phyloP scores from a whole-genome alignment of 2,888 invertebrate genomes.

The Sylvicola fuscatus region DNA sequence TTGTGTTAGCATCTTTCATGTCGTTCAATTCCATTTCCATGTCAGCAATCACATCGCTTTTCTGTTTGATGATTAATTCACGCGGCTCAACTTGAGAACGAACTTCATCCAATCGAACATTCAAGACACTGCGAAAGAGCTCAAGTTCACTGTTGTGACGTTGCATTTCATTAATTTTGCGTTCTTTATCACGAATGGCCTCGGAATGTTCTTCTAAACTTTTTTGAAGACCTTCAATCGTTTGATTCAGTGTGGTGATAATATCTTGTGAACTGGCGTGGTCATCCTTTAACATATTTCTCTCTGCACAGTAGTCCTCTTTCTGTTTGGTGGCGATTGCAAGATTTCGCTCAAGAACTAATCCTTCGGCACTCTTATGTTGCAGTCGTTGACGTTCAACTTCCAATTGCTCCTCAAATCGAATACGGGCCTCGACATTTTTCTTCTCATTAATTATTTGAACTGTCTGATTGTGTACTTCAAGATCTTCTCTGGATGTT shows the following conservation, averaged over 20 bases:
- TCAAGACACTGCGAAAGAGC: slow-evolving; percentile 77
- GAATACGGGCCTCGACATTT: slow-evolving; percentile 18
- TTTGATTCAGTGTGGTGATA: slow-evolving; percentile 52
- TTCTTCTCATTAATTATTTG: slow-evolving; percentile 22
- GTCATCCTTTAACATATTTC: slow-evolving; percentile 52
- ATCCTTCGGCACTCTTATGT: slow-evolving; percentile 64
- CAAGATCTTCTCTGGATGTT: slow-evolving; percentile 14
- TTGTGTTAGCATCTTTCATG: slow-evolving; percentile 50
- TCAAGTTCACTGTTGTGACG: slow-evolving; percentile 73
- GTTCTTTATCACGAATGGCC: slow-evolving; percentile 71
- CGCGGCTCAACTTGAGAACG: slow-evolving; percentile 73
- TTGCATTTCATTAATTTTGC: slow-evolving; percentile 61
- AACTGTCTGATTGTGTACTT: slow-evolving; percentile 22
- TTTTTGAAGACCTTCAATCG: slow-evolving; percentile 59
- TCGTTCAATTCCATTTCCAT: slow-evolving; percentile 69
- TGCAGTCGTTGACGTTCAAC: slow-evolving; percentile 56
- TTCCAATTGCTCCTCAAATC: slow-evolving; percentile 27
- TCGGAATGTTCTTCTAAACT: slow-evolving; percentile 68
- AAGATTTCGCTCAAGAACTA: slow-evolving; percentile 60
- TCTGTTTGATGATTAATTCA: slow-evolving; percentile 64
- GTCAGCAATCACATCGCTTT: slow-evolving; percentile 58
- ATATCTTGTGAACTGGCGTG: slow-evolving; percentile 47
- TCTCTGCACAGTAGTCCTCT: slow-evolving; percentile 45
- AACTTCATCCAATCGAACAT: slow-evolving; percentile 74
- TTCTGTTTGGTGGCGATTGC: slow-evolving; percentile 21